These are phyloP conservation scores for Spisula solida DNA, from an alignment of 2,888 invertebrate species.

Conservation along the genomic window DNA sequence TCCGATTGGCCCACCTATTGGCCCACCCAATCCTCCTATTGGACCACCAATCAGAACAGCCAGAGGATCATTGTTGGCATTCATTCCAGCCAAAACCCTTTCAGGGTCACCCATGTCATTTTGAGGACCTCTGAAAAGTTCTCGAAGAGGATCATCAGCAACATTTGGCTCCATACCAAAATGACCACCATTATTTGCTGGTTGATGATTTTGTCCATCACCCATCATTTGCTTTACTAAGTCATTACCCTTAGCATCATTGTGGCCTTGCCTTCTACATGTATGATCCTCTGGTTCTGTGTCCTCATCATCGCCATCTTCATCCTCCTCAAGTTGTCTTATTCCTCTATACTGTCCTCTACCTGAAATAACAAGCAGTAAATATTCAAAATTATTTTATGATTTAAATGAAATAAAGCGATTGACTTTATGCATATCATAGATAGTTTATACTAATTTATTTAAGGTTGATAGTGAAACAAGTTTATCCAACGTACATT, in stretches of 20 bases:
- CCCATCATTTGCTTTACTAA: conserved; percentile 23
- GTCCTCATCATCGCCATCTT: conserved; percentile 14
- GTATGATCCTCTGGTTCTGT: conserved; percentile 24
- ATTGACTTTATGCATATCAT: no score
- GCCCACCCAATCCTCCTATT: not conserved
- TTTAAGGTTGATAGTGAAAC: no score
- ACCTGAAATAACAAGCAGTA: not conserved
- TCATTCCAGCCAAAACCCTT: no score
- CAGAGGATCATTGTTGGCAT: no score
- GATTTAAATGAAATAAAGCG: no score
- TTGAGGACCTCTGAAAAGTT: not conserved
- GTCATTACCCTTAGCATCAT: not conserved
- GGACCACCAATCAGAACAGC: no score
- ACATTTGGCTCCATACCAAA: not conserved
- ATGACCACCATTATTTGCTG: not conserved
- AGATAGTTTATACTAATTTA: no score
- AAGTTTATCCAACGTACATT: no score
- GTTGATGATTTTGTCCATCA: not conserved
- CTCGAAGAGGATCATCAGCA: not conserved
- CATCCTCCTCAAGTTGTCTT: not conserved
- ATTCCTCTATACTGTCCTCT: not conserved
- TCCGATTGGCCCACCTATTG: no score
- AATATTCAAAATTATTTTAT: no score
- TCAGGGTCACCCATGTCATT: not conserved
- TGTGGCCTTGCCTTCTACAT: conserved; percentile 1